Conservation (phyloP, 2,113 vertebrate genomes). For the human region GRCh38 chr12:77974001-77974500, state of each 20-base stretch:
- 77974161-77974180: background rate
- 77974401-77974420: too few relatives aligned
- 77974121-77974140: background rate
- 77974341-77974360: too few relatives aligned
- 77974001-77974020: background rate
- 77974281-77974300: too few relatives aligned
- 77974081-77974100: background rate
- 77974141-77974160: background rate
- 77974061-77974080: background rate
- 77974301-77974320: too few relatives aligned
- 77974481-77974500: too few relatives aligned
- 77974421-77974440: too few relatives aligned
- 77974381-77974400: too few relatives aligned
- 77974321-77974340: too few relatives aligned
- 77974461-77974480: too few relatives aligned
- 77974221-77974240: background rate
- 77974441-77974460: too few relatives aligned
- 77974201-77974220: background rate
- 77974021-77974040: background rate
- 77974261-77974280: background rate
- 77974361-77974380: too few relatives aligned
- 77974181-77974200: background rate
- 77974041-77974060: background rate
- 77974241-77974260: conserved; percentile 1
- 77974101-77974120: background rate